A percentile compares a stretch with the other conserved stretches of the same genome.
phyloP scores from a whole-genome alignment of 2,888 invertebrate species.

The Chalcis sispes region DNA sequence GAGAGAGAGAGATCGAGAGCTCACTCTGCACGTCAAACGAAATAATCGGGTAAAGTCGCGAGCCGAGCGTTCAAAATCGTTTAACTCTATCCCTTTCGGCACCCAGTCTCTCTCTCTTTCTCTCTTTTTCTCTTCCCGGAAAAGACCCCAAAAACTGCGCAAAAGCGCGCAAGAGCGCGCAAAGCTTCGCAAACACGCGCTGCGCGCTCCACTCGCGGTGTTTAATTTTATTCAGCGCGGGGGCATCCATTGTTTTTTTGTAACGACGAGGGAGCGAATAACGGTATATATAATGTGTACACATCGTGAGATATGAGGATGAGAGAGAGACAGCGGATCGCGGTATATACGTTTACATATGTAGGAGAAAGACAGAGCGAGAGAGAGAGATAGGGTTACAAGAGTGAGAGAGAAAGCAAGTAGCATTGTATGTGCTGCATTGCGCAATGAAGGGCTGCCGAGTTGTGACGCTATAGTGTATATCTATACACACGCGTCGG shows the following conservation, averaged over 20 bases:
- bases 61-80: slow-evolving; percentile 19
- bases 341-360: too few species aligned
- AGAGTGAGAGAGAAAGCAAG: neutral
- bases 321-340: neutral
- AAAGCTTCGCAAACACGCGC: slow-evolving; percentile 28
- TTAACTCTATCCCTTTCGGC: slow-evolving; percentile 27
- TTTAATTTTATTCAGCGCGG: slow-evolving; percentile 52
- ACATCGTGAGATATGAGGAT: neutral
- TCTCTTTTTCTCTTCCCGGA: neutral
- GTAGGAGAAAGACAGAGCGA: neutral
- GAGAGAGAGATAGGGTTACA: slow-evolving; percentile 24
- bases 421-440: slow-evolving; percentile 21
- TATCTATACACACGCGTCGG: too few species aligned
- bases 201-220: neutral
- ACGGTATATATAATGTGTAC: neutral
- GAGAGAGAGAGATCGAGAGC: too few species aligned
- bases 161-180: neutral
- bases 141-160: neutral
- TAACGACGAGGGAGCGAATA: neutral
- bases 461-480: neutral
- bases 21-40: slow-evolving; percentile 36
- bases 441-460: slow-evolving; percentile 16
- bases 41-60: slow-evolving; percentile 45
- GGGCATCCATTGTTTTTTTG: slow-evolving; percentile 10
- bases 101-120: neutral